Base-by-base conservation (phyloP, 2,797 vertebrate genomes). In the Hydrocynus forskahlii region DNA sequence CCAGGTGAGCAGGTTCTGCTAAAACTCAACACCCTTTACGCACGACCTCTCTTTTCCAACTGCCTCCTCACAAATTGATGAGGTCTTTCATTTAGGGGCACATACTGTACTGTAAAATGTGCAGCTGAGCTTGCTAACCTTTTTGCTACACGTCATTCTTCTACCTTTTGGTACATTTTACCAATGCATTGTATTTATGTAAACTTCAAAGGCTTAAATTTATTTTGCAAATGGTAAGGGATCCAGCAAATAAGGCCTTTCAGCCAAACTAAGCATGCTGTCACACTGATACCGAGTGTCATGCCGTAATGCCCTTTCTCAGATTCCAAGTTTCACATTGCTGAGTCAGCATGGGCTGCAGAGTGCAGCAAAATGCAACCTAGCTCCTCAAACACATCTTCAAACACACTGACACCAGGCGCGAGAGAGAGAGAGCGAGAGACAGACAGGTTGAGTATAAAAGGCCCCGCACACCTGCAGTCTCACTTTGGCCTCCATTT, bases 1-100 rank as follows among this genome's bases (percentile, higher is more conserved):
- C 84, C 40, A 85, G 85, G 87, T 89, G 87, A 83, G 88, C 83
- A 82, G 52, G 81, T 85, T 86, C 87, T 72, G 85, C 86, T 84
- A 79, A 83, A 88, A 87, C 85, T 52, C 5, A 54, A 79, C 68
- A 71, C 9, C 62, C 66, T 79, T 76, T 23, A 76, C n/a, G 17
- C 86, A 84, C 79, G 12, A n/a, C 35, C 0, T 25, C 82, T 88
- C 82, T 81, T 88, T 90, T 88, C 87, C 25, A 55, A 8, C 83
- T 85, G 83, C 87, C 85, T 89, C 88, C 83, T 82, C 78, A 75
- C 86, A 82, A 79, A 35, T 55, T 35, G 14, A 55, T 19, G 10
- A 54, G 3, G 25, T 21, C 17, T 67, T 5, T 19, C 7, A 16
- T 52, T 55, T 9, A 72, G 3, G 43, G 21, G 29, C 45, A 50